Evolutionary conservation across 2,888 invertebrate genomes (phyloP).

Genomic region (Drosophila neonasuta): DNA sequence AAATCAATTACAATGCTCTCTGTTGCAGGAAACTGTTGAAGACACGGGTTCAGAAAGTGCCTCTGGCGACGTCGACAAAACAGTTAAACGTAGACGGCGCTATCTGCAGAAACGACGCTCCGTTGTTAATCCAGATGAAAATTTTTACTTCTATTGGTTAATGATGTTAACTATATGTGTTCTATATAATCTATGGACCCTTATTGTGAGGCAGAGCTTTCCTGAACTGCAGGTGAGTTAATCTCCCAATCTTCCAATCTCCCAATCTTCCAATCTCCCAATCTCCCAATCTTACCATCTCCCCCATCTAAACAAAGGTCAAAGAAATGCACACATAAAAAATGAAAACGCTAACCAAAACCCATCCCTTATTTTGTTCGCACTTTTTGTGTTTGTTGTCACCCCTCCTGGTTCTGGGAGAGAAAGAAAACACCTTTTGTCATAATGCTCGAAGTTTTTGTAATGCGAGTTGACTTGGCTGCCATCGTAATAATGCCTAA

Average conservation of each 20-base stretch:
- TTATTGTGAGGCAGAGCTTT: conserved; percentile 96
- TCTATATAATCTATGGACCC: conserved; percentile 97
- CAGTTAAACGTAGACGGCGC: conserved; percentile 85
- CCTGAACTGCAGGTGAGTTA: conserved; percentile 89
- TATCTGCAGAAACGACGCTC: conserved; percentile 88
- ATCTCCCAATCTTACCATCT: neutral
- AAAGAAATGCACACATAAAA: conserved; percentile 1
- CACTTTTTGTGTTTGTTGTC: conserved; percentile 3
- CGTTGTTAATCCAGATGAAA: conserved; percentile 97
- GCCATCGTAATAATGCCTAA: conserved; percentile 46
- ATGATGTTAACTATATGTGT: conserved; percentile 94
- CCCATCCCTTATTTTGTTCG: neutral
- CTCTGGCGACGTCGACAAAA: conserved; percentile 84
- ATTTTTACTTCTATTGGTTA: conserved; percentile 98
- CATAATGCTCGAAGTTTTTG: conserved; percentile 43
- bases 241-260: neutral
- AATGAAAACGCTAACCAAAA: conserved; percentile 1
- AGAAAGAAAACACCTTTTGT: conserved; percentile 41
- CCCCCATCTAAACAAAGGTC: conserved; percentile 10
- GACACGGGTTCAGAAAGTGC: conserved; percentile 88
- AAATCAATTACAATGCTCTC: too few relatives aligned
- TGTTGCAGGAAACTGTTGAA: conserved; percentile 84
- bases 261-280: neutral
- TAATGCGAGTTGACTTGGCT: conserved; percentile 59
- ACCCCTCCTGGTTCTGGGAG: conserved; percentile 1